Evolutionary conservation across 2,888 invertebrate genomes (phyloP), one percentile per base, ranked within the genome.

Genomic region (Latrodectus elegans): DNA sequence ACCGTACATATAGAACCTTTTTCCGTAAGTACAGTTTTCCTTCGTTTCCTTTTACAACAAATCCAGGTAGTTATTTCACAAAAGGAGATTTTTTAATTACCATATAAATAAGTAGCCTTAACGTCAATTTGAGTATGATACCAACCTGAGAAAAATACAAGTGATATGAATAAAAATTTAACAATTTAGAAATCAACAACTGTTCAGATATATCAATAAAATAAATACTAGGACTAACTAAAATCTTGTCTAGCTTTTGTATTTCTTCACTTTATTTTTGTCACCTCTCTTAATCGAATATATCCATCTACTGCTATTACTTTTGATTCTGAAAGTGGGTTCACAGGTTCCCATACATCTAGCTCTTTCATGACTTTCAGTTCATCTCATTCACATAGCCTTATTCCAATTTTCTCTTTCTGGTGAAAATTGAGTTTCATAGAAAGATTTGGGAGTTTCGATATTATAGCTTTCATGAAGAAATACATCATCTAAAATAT

Each of bases 121-220:
- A 70, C 38, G 12, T 70, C 70, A 17, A 38, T 14, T n/a, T 70
- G 70, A 12, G 8, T 4, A 70, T 38, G 70, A 38, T 38, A 6
- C 70, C 14, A 70, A 38, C 70, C 3, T 8, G 8, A n/a, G 8
- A 70, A 15, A 38, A 49, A 70, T 14, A 38, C 26, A 10, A 70
- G 22, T 70, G 49, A 26, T n/a, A 49, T 51, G 51, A 70, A 70
- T 15, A 70, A 51, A 70, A 70, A 49, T 70, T n/a, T 70, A 12
- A 70, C 51, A 15, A 70, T 15, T 3, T 9, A 70, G 51, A 70
- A 70, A n/a, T 38, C 49, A 14, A 70, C 70, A 22, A 72, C n/a
- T 52, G 38, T 6, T 38, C 2, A 38, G 6, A 38, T 4, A 4
- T 4, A 6, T 73, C 73, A 15, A 12, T 52, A 53, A 52, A 73